phyloP scores from a whole-genome alignment of 2,888 invertebrate species.

The Cheiracanthium punctorium region DNA sequence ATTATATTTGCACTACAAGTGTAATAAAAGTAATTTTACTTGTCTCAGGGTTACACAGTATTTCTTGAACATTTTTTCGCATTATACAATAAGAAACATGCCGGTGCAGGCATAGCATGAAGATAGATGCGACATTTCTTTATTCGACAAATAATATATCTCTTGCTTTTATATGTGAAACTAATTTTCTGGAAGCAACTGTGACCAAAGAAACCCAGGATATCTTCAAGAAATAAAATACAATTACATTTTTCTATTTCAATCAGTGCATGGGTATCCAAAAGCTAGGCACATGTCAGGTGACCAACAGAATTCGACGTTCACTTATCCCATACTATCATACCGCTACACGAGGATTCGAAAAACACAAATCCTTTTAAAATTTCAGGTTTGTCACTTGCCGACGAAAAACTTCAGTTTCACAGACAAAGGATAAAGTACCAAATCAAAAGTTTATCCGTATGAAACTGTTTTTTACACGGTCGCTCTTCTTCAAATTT shows the following conservation, averaged over 20 bases:
- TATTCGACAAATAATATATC: too few relatives aligned
- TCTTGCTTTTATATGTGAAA: too few relatives aligned
- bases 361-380: constrained; percentile 49
- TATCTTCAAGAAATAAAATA: constrained; percentile 7
- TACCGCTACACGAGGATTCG: constrained; percentile 22
- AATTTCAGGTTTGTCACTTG: constrained; percentile 20
- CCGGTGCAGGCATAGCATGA: too few relatives aligned
- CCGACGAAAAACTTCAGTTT: constrained; percentile 22
- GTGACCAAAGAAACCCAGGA: neutral
- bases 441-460: constrained; percentile 50
- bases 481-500: neutral
- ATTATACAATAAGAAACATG: too few relatives aligned
- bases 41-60: too few relatives aligned
- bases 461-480: constrained; percentile 14
- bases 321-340: constrained; percentile 34
- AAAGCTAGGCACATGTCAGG: neutral
- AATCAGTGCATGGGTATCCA: constrained; percentile 17
- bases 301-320: constrained; percentile 35
- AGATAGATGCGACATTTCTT: too few relatives aligned
- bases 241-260: constrained; percentile 13
- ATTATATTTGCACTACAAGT: too few relatives aligned
- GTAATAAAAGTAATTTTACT: too few relatives aligned
- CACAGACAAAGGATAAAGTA: constrained; percentile 10
- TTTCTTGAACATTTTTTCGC: too few relatives aligned
- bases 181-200: too few relatives aligned